A percentile compares a stretch with the other conserved stretches of the same genome.
Evolutionary conservation across 2,113 vertebrate genomes (phyloP).

Genomic region (Perca schrenkii): DNA sequence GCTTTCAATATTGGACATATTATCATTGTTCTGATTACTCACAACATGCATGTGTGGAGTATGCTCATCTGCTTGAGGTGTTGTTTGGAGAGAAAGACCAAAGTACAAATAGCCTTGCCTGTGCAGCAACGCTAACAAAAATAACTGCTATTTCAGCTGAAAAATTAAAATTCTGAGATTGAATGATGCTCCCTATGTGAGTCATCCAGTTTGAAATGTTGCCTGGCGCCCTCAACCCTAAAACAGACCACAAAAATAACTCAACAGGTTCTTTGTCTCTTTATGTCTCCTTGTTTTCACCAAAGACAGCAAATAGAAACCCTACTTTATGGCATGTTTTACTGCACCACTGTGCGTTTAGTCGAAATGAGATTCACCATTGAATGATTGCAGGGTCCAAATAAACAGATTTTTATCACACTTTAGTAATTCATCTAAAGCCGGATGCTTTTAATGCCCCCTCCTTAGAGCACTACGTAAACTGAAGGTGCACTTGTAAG

Average conservation of each 20-base stretch:
- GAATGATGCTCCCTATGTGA: not conserved
- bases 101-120: not conserved
- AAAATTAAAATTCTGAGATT: not conserved
- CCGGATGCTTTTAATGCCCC: slow-evolving; percentile 35
- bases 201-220: slow-evolving; percentile 14
- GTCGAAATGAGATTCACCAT: slow-evolving; percentile 14
- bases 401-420: slow-evolving; percentile 43
- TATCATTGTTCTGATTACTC: not conserved
- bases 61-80: not conserved
- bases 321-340: not conserved
- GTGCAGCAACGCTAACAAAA: not conserved
- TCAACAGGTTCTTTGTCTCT: not conserved
- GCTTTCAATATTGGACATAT: not conserved
- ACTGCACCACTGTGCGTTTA: not conserved
- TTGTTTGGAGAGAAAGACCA: not conserved
- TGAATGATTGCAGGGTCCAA: slow-evolving; percentile 16
- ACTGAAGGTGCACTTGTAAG: slow-evolving; percentile 33
- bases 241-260: not conserved
- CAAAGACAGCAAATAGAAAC: not conserved
- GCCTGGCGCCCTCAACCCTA: not conserved
- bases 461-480: slow-evolving; percentile 25
- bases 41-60: too few species aligned
- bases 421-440: slow-evolving; percentile 28
- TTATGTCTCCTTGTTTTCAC: not conserved
- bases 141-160: not conserved